Percentiles rank a stretch among this genome's conserved stretches.
These are phyloP conservation scores for Neoitamus cyanurus DNA, from an alignment of 2,888 invertebrate genomes.

Conservation along the genomic window DNA sequence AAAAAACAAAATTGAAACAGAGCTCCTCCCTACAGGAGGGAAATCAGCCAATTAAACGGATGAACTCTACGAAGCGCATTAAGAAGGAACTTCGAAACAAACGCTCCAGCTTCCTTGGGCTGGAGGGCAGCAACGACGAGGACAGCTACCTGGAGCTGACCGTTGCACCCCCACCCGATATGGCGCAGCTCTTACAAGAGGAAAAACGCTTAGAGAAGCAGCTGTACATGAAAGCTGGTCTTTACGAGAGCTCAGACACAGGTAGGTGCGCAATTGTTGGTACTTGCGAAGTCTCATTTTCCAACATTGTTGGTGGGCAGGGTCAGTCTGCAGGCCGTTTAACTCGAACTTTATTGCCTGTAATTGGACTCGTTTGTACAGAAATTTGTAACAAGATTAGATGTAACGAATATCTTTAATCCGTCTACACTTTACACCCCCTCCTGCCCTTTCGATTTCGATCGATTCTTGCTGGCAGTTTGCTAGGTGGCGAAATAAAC, in stretches of 20 bases:
- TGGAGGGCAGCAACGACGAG: constrained; percentile 79
- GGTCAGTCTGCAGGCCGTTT: neutral
- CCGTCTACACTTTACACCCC: neutral
- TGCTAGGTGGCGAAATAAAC: neutral
- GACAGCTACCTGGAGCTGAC: constrained; percentile 77
- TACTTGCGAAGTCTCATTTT: too few species aligned
- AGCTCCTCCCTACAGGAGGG: constrained; percentile 48
- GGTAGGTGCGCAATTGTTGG: constrained; percentile 60
- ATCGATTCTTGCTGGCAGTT: neutral
- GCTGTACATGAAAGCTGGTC: constrained; percentile 77
- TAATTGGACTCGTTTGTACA: neutral
- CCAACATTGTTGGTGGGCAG: neutral
- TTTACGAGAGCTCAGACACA: constrained; percentile 76
- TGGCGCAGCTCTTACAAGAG: constrained; percentile 82
- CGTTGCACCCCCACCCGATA: constrained; percentile 80
- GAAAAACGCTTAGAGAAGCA: constrained; percentile 83
- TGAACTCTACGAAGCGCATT: constrained; percentile 85
- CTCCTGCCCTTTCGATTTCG: neutral
- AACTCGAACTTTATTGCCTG: neutral
- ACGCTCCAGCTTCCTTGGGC: constrained; percentile 86
- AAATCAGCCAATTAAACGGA: constrained; percentile 72
- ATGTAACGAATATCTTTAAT: constrained; percentile 34
- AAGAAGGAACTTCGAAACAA: constrained; percentile 87
- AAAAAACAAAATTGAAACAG: constrained; percentile 35
- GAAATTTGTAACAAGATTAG: constrained; percentile 35